Base-by-base conservation (phyloP, 2,113 vertebrate species). In the Anoplopoma fimbria region DNA sequence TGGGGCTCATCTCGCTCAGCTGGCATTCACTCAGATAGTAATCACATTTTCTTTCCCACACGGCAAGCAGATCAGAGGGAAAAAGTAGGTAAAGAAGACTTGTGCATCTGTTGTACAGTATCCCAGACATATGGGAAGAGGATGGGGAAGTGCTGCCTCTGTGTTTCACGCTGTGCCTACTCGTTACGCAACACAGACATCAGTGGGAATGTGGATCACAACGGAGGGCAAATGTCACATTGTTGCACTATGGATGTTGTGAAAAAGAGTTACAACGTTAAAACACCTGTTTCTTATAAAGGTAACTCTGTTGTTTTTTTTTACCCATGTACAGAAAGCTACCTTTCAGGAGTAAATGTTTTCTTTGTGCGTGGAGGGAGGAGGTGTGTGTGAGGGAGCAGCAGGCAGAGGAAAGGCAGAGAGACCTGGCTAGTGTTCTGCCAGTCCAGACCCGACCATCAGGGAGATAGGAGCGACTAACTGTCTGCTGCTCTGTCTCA, bases 381-480 rank as follows among this genome's bases (percentile, higher is more conserved):
- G 34, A 79, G 81, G 85, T 79, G 71, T 81, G 76, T 29, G 77
- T 69, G 31, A 63, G 23, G 34, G 53, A 69, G 83, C 64, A 38
- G 40, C 69, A 85, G 76, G 72, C 64, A 72, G 83, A 87, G 77
- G 80, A 84, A 83, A 88, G 81, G 70, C 85, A 89, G 79, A 76
- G 73, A 78, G 90, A 91, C 91, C 94, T 94, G 94, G 93, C 64
- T 81, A 89, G 75, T 88, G 55, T 94, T 92, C 91, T 36, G 13
- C 62, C 65, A 47, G 72, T 58, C 84, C 87, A 84, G 86, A 25
- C 84, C 86, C 65, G 82, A 88, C 85, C 86, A 77, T 87, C 85
- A 69, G 90, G 89, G 91, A 94, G 94, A 93, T 93, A 93, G 91
- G 84, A 92, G 90, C 77, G 81, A 83, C 87, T 70, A 83, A 85